Percentiles rank a stretch among this genome's conserved stretches.
Evolutionary conservation across 2,888 invertebrate genomes (phyloP).

Genomic region (Ornithoptera priamus): DNA sequence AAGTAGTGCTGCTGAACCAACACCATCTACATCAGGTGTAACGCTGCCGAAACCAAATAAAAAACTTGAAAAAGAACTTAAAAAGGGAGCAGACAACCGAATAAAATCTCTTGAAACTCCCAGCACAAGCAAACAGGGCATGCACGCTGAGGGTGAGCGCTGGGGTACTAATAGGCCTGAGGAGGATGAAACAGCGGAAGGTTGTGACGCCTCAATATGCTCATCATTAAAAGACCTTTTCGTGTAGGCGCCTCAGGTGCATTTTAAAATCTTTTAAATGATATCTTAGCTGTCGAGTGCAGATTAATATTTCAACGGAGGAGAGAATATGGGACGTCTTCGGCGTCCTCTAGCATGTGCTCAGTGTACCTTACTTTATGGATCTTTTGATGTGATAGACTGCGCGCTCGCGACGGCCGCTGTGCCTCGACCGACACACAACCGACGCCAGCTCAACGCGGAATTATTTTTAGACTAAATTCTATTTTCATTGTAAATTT

Average conservation of each 20-base stretch:
- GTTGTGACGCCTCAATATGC: constrained; percentile 90
- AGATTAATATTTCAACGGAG: constrained; percentile 53
- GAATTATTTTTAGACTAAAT: constrained; percentile 77
- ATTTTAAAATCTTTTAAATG: constrained; percentile 59
- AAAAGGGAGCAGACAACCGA: constrained; percentile 36
- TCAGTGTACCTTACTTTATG: constrained; percentile 65
- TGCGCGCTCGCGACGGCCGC: constrained; percentile 70
- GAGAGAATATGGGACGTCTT: constrained; percentile 42
- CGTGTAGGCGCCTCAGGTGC: constrained; percentile 81
- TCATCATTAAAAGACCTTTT: constrained; percentile 92
- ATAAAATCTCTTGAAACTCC: constrained; percentile 62
- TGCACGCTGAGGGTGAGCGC: constrained; percentile 60
- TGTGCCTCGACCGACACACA: constrained; percentile 59
- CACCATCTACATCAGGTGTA: constrained; percentile 51
- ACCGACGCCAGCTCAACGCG: constrained; percentile 64
- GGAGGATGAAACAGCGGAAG: constrained; percentile 85
- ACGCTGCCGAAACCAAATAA: constrained; percentile 34
- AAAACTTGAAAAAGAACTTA: constrained; percentile 45
- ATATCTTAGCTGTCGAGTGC: constrained; percentile 66
- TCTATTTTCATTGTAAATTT: constrained; percentile 80
- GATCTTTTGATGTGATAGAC: constrained; percentile 79
- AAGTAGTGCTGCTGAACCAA: constrained; percentile 74
- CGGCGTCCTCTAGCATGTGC: constrained; percentile 37
- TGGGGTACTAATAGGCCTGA: constrained; percentile 84
- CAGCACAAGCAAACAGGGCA: constrained; percentile 48